Conservation (phyloP, 2,797 vertebrate species). For the Scolopax bukidnonensis region DNA sequence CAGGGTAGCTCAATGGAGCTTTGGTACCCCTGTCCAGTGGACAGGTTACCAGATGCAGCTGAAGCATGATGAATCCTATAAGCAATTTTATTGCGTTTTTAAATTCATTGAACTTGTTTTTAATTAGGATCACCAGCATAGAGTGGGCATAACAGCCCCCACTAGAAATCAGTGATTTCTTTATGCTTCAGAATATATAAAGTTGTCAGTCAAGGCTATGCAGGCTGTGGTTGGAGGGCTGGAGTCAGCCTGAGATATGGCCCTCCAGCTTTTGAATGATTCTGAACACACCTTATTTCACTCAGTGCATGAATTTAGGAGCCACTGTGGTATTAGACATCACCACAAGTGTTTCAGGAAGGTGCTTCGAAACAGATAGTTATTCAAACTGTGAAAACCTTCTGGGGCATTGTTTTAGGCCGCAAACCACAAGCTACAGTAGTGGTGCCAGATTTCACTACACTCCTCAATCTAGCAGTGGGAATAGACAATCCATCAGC, state of each 20-base stretch:
- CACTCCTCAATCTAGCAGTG: accelerated
- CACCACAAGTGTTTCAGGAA: not conserved
- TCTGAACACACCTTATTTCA: not conserved
- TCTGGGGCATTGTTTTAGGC: not conserved
- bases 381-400: not conserved
- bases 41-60: not conserved
- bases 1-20: not conserved
- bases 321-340: not conserved
- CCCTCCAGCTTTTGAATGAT: accelerated
- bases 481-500: not conserved
- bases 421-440: not conserved
- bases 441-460: not conserved
- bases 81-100: not conserved
- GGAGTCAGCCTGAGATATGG: not conserved
- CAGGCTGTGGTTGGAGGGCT: not conserved
- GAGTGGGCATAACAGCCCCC: accelerated
- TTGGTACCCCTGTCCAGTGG: not conserved
- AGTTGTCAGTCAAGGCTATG: not conserved
- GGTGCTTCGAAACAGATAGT: not conserved
- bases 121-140: not conserved
- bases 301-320: accelerated
- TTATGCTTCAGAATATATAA: not conserved
- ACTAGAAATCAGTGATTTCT: not conserved
- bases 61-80: not conserved
- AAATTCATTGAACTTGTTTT: not conserved